Conservation (phyloP, 2,113 vertebrate species). For the Zeus faber region DNA sequence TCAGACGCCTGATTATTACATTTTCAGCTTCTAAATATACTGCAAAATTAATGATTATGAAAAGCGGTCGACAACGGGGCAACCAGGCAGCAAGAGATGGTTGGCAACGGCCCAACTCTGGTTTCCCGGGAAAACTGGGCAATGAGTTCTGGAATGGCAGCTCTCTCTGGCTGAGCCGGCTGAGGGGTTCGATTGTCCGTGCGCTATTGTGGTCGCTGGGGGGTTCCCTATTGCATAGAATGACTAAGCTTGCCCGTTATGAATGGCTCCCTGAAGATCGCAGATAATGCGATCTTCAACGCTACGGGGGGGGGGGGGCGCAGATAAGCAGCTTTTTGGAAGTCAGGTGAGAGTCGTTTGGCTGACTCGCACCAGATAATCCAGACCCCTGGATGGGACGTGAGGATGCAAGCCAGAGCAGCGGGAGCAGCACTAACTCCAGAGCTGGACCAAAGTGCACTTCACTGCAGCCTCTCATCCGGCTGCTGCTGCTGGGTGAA, state of each 20-base stretch:
- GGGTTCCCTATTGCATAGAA: constrained; percentile 21
- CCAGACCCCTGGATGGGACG: constrained; percentile 50
- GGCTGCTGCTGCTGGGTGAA: too few relatives aligned
- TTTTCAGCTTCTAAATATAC: too few relatives aligned
- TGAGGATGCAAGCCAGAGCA: too few relatives aligned
- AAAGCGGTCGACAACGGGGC: too few relatives aligned
- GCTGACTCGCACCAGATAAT: constrained; percentile 49
- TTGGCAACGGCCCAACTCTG: too few relatives aligned
- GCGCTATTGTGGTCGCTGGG: constrained; percentile 21
- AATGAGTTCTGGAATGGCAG: too few relatives aligned
- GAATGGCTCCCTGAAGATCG: constrained; percentile 23
- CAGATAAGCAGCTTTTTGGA: constrained; percentile 58
- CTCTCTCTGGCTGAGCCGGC: constrained; percentile 16
- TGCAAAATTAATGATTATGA: too few relatives aligned
- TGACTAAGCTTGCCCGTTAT: constrained; percentile 52
- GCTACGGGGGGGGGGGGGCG: constrained; percentile 18
- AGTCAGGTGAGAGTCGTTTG: constrained; percentile 55
- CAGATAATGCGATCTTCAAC: constrained; percentile 22
- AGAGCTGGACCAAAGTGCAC: constrained; percentile 15
- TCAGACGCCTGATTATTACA: too few relatives aligned
- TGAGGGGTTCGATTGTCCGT: constrained; percentile 19
- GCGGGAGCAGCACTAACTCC: constrained; percentile 14
- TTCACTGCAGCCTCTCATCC: not conserved
- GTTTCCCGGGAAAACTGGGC: too few relatives aligned
- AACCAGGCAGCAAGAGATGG: too few relatives aligned